Evolutionary conservation across 2,888 invertebrate genomes (phyloP), one percentile per base, ranked within the genome.

Genomic region (Noctua fimbriata): DNA sequence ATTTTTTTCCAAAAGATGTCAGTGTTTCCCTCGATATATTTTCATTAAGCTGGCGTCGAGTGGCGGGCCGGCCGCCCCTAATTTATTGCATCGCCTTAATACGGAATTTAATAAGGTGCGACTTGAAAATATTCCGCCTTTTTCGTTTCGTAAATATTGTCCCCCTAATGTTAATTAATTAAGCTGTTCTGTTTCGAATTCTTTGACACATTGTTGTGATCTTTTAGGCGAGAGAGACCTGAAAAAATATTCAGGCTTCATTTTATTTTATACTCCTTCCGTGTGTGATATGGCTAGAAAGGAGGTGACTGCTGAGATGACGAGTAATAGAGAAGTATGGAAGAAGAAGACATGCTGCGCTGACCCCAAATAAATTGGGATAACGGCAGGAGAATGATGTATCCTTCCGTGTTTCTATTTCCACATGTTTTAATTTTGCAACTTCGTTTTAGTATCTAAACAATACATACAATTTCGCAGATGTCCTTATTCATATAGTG

Each of bases 41-140:
- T 93, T 93, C 94, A 93, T 94, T 94, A 85, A 92, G 88, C 76
- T 81, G 85, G 86, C 85, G 90, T 89, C 88, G 90, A 90, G 91
- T 89, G 89, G 89, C 88, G 90, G 85, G 84, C 85, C 88, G 90
- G 88, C 88, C 85, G 86, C 87, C 85, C 86, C 91, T 92, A 93
- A 94, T 94, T 94, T 94, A 95, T 94, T 91, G 91, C 92, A 89
- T 87, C 91, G 90, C 90, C 90, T 92, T 91, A 92, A 91, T 92
- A 91, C 90, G 92, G 93, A 94, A 94, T 94, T 94, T 94, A 94
- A 94, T 94, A 93, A 93, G 92, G 90, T 89, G 81, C 76, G 82
- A 85, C 83, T 89, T 86, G 87, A 83, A 89, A 90, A 89, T 87
- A 86, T 81, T 80, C 82, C 44, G 28, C 49, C 84, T 84, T 82